Evolutionary conservation across 2,888 invertebrate species (phyloP).

Genomic region (Eledone cirrhosa): DNA sequence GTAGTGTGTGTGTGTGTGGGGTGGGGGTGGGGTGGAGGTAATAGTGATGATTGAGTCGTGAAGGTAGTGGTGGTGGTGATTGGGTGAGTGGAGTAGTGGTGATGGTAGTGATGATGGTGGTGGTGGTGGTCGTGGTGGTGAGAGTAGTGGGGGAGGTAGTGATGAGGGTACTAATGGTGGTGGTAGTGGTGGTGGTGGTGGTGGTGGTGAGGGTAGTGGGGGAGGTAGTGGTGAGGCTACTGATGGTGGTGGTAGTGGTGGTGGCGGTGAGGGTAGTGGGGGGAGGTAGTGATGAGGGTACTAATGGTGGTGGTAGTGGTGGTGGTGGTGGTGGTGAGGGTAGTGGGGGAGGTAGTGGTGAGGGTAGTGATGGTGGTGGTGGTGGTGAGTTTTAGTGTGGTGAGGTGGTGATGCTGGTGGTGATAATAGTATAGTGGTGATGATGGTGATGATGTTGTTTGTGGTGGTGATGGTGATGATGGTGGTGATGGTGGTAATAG

Average conservation of each 20-base stretch:
- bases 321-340: too few relatives aligned
- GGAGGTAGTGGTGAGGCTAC: neutral
- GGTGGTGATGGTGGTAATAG: too few relatives aligned
- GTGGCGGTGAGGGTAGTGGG: neutral
- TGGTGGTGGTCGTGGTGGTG: neutral
- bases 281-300: neutral
- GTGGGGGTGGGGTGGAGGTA: neutral
- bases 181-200: neutral
- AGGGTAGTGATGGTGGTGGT: too few relatives aligned
- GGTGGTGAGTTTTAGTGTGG: too few relatives aligned
- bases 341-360: too few relatives aligned
- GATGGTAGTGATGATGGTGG: neutral
- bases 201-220: neutral
- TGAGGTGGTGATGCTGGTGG: too few relatives aligned
- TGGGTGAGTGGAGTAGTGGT: neutral
- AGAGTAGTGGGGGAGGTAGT: neutral
- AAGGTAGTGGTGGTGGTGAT: neutral
- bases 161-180: neutral
- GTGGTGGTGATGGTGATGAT: too few relatives aligned
- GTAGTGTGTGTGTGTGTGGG: too few relatives aligned
- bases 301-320: too few relatives aligned
- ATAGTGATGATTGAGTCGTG: neutral
- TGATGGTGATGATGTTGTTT: too few relatives aligned
- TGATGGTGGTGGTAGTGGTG: neutral
- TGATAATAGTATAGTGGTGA: too few relatives aligned